These are phyloP conservation scores for Macrosiphum euphorbiae DNA, from an alignment of 2,888 invertebrate genomes.

Conservation along the genomic window DNA sequence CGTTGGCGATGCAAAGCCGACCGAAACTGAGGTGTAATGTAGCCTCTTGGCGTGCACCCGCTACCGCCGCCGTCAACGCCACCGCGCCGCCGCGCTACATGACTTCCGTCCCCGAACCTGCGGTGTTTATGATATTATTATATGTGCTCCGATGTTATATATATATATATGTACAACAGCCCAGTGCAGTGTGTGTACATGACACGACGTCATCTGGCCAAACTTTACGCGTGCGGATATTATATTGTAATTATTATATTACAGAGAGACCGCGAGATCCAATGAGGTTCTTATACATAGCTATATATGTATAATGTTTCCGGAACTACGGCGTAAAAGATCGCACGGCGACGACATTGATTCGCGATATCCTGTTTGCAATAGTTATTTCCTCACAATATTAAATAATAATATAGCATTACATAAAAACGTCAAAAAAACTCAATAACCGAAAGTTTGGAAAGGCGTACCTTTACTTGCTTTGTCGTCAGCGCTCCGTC, in stretches of 20 bases:
- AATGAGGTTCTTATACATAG: background rate
- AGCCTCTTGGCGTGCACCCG: conserved; percentile 43
- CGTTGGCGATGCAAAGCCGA: background rate
- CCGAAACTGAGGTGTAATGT: conserved; percentile 11
- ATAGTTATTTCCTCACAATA: background rate
- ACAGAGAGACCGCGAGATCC: background rate
- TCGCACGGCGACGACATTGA: background rate
- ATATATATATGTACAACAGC: background rate
- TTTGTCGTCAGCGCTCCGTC: background rate
- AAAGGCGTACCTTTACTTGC: background rate
- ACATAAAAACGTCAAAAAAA: background rate
- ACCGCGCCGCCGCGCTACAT: conserved; percentile 29
- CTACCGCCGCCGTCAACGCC: background rate
- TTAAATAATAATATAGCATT: too few relatives aligned
- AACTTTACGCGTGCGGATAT: background rate
- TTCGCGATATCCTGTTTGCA: background rate
- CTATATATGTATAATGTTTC: background rate
- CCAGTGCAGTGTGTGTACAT: background rate
- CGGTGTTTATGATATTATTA: conserved; percentile 10
- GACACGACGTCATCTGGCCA: background rate
- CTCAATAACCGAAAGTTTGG: background rate
- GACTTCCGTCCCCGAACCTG: conserved; percentile 11
- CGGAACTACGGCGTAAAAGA: background rate
- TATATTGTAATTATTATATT: background rate
- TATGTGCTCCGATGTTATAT: background rate